Evolutionary conservation across 2,888 invertebrate genomes (phyloP).

Genomic region (Nomada ferruginata): DNA sequence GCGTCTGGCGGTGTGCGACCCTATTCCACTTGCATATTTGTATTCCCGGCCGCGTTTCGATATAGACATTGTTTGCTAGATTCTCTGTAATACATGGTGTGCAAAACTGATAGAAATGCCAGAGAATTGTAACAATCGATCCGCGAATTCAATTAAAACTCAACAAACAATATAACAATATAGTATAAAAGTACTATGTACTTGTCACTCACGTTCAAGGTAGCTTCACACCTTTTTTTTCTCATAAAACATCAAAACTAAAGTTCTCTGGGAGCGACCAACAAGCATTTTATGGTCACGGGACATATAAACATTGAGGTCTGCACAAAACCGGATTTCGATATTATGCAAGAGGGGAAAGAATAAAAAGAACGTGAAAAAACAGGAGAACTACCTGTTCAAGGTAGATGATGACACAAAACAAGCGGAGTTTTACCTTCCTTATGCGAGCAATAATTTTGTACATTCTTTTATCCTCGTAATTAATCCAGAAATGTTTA

Average conservation of each 20-base stretch:
- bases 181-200: neutral
- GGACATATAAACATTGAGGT: neutral
- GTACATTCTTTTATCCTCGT: too few relatives aligned
- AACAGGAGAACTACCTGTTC: neutral
- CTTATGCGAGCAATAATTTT: too few relatives aligned
- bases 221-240: neutral
- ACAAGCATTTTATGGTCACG: neutral
- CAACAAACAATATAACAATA: neutral
- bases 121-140: neutral
- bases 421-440: neutral
- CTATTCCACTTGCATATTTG: neutral
- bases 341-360: neutral
- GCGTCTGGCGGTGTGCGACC: neutral
- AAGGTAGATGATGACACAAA: neutral
- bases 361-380: neutral
- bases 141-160: neutral
- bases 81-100: too few relatives aligned
- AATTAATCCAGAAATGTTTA: too few relatives aligned
- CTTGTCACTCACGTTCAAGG: neutral
- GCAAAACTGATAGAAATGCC: too few relatives aligned
- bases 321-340: constrained; percentile 16
- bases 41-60: too few relatives aligned
- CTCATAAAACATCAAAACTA: neutral
- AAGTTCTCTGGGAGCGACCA: neutral
- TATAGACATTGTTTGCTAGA: too few relatives aligned